Evolutionary conservation across 2,797 vertebrate species (phyloP), one percentile per base, ranked within the genome.

Genomic region (Adrianichthys oophorus): DNA sequence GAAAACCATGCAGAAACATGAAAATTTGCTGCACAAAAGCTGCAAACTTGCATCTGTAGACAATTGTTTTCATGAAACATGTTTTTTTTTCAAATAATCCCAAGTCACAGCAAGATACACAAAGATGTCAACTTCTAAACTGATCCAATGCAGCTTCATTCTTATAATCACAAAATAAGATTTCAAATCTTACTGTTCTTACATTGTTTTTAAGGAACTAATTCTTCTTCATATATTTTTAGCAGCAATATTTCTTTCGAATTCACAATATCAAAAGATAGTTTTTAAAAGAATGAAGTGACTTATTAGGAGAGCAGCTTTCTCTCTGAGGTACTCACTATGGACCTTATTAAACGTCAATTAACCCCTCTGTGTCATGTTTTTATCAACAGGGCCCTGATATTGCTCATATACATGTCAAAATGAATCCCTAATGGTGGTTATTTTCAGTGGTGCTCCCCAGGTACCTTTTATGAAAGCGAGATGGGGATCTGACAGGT

Each of bases 381-480:
- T 83, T 70, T 79, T 85, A 83, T 88, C 79, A 85, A 81, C 72
- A 79, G 66, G 79, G 73, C 65, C 66, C 56, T 47, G 49, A 48
- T 68, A 56, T 58, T 21, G 48, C 76, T 82, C 83, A 84, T 86
- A 82, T 84, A 85, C 85, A 85, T 78, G 83, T 89, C 84, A 84
- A 81, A 81, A 75, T 67, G 79, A 86, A 82, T 87, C 80, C 84
- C 72, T 85, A 88, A 84, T 84, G 80, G 85, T 82, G 74, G 82
- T 88, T 90, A 85, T 91, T 88, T 88, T 87, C 85, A 85, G 84
- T 72, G 83, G 75, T 74, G 77, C 78, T 89, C 90, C 90, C 87
- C 75, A 65, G 87, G 83, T 88, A 87, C 85, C 77, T 76, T 88
- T 91, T 89, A 90, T 86, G 83, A 89, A 85, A 89, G 85, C 87